Base-by-base conservation (phyloP, 1,140 invertebrate species). In the Drosophila mojavensis region DNA sequence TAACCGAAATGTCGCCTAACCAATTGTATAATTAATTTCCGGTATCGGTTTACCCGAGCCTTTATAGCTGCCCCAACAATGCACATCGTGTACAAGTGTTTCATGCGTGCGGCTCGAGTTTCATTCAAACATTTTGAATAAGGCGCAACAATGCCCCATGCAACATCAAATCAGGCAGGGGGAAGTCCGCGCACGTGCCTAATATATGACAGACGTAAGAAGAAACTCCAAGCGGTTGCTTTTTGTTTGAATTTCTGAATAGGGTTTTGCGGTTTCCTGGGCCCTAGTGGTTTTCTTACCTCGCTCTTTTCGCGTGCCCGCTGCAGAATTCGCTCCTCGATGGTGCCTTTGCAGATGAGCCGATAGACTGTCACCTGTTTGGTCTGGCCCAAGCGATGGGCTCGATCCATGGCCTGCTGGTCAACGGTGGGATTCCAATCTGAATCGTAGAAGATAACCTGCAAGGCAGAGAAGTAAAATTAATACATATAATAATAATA, bases 361-460 rank as follows among this genome's bases (percentile, higher is more conserved):
- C 97, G 93, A 92, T 98, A 98, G 10, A 98, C 97, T 0, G 97
- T 98, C n/a, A 98, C 97, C 92, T 97, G 96, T 91, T 97, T 97
- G 3, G 97, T 97, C 92, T 97, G 96, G 3, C 97, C 97, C 66
- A 98, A 93, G 26, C 97, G 94, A 93, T 98, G 97, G 1, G 97
- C 97, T 43, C 97, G 94, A 93, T 98, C 97, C 97, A 98, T 98
- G 2, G 97, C 97, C 91, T 98, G 97, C 89, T 98, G 97, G 93
- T 98, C 97, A 13, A 98, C 97, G 0, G 97, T 98, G 11, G 98
- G 98, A 93, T 99, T 99, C 98, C 98, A 99, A 93, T 99, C 99
- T 20, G 97, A 98, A 92, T 99, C 99, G 92, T 99, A 99, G 93
- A 99, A 99, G 93, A 99, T 98, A 55, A 99, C 97, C 97, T 98